Evolutionary conservation across 2,113 vertebrate genomes (phyloP).

Genomic region (Falcunculus frontatus): DNA sequence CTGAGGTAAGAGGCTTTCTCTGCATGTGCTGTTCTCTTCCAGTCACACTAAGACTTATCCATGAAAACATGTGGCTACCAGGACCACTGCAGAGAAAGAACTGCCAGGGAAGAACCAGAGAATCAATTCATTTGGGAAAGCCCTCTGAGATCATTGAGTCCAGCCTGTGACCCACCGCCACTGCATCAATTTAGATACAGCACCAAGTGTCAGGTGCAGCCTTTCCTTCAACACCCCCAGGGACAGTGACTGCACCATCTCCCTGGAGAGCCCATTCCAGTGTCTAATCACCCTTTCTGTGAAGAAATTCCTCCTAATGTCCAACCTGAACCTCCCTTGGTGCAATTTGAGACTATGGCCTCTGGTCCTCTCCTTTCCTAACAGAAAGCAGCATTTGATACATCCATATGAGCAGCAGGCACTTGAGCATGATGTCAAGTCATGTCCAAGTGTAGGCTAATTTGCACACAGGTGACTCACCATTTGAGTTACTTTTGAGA

Average conservation of each 20-base stretch:
- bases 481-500: not conserved
- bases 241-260: not conserved
- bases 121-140: not conserved
- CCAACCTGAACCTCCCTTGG: not conserved
- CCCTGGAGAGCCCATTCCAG: not conserved
- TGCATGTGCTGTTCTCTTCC: not conserved
- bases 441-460: not conserved
- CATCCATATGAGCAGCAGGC: not conserved
- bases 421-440: not conserved
- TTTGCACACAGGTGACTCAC: not conserved
- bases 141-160: accelerated
- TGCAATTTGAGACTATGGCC: no score
- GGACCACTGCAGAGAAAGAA: not conserved
- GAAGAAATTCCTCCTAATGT: not conserved
- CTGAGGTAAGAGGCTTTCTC: not conserved
- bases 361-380: not conserved
- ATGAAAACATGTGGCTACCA: not conserved
- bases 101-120: not conserved
- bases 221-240: not conserved
- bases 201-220: not conserved
- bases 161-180: not conserved
- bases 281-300: not conserved
- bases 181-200: accelerated
- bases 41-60: not conserved
- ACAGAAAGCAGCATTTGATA: not conserved